Base-by-base conservation (phyloP, 2,113 vertebrate species). In the Lanius ludovicianus region DNA sequence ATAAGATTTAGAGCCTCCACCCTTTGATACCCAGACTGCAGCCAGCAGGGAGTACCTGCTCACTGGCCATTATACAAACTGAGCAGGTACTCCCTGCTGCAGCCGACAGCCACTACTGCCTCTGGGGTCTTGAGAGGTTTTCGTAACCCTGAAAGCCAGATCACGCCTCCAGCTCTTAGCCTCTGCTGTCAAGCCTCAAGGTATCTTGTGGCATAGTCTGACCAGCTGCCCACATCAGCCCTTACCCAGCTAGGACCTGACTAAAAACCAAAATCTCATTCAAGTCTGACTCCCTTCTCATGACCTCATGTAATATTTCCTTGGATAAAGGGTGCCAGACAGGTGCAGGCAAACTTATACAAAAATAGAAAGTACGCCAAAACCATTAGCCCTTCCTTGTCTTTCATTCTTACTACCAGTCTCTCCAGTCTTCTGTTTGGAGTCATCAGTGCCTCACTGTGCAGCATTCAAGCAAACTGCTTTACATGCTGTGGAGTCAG, bases 31-130 rank as follows among this genome's bases (percentile, higher is more conserved):
- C 57, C 15, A 8, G 12, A 15, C 21, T 44, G 33, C 27, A 16
- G 22, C 33, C 44, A 79, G 59, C 13, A 56, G 28, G 13, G 33
- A 52, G 37, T 39, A 39, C 23, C 39, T 67, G 33, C 39, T 68
- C 53, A 41, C 24, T 62, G n/a, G 24, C 39, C 53, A 41, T 46
- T 46, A 17, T 13, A 41, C 78, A 60, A 53, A 55, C 53, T 47
- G 10, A 69, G 59, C 17, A 35, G 47, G 5, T 44, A 53, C 2
- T 59, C 41, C 44, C 30, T 1, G 6, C 39, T 63, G 64, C 55
- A 83, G 46, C 25, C 0, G 0, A 46, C 8, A 37, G 28, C 8
- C 17, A 8, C 33, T 24, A 3, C 39, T 35, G 16, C 28, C 24
- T 41, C 4, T 10, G 27, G 31, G 7, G 10, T 57, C 59, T 64